phyloP scores from a whole-genome alignment of 1,140 invertebrate species.

The Drosophila gunungcola region DNA sequence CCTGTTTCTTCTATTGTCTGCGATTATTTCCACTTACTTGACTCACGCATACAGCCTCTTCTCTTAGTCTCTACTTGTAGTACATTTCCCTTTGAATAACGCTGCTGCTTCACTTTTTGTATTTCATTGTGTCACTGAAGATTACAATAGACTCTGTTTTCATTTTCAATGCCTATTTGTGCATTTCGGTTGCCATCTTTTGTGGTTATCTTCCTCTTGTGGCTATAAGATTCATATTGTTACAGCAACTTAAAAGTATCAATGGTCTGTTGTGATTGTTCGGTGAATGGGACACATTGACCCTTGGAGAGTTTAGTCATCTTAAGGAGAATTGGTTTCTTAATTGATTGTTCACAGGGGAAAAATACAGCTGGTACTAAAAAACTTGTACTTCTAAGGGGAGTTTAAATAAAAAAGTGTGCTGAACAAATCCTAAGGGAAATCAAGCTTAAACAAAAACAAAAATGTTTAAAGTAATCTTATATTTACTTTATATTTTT shows the following conservation, averaged over 20 bases:
- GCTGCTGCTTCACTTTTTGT: constrained; percentile 36
- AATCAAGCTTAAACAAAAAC: not conserved
- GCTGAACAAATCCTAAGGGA: not conserved
- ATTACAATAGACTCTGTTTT: constrained; percentile 46
- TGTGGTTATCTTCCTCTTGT: constrained; percentile 22
- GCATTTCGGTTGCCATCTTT: constrained; percentile 32
- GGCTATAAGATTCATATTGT: constrained; percentile 17
- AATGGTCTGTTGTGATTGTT: constrained; percentile 48
- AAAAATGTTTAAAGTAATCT: not conserved
- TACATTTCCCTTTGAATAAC: constrained; percentile 39
- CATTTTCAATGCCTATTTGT: constrained; percentile 42
- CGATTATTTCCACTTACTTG: constrained; percentile 79
- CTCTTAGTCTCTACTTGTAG: constrained; percentile 13
- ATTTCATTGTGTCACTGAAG: constrained; percentile 55
- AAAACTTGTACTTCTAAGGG: not conserved
- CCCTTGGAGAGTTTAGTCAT: constrained; percentile 52
- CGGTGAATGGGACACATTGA: constrained; percentile 43
- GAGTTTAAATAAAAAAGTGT: not conserved
- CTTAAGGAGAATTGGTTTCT: constrained; percentile 31
- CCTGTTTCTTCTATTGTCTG: constrained; percentile 67
- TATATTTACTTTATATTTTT: too few relatives aligned
- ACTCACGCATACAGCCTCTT: constrained; percentile 29
- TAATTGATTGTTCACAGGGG: constrained; percentile 24
- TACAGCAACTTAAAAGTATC: constrained; percentile 25
- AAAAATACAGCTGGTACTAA: not conserved